phyloP scores from a whole-genome alignment of 2,888 invertebrate species.

The Philhelius pedissequus region DNA sequence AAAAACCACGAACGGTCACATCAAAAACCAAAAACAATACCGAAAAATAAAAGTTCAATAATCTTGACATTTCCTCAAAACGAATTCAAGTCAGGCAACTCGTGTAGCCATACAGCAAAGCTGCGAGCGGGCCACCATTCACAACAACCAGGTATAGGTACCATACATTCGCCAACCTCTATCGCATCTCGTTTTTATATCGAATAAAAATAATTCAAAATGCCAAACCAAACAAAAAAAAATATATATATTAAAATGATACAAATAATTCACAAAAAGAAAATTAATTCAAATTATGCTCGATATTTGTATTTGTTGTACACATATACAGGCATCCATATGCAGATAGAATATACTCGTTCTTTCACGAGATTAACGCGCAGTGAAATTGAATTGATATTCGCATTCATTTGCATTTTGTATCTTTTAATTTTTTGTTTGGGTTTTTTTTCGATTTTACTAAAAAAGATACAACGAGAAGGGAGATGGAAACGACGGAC shows the following conservation, averaged over 20 bases:
- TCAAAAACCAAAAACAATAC: constrained; percentile 14
- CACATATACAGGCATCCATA: too few relatives aligned
- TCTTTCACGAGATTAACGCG: constrained; percentile 46
- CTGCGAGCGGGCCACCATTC: background rate
- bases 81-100: constrained; percentile 4
- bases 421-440: background rate
- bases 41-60: constrained; percentile 34
- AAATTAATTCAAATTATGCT: constrained; percentile 6
- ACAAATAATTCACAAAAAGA: background rate
- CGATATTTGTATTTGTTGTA: constrained; percentile 4
- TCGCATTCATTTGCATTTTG: constrained; percentile 29
- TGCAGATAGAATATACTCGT: too few relatives aligned
- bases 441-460: background rate
- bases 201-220: background rate
- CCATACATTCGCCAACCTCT: background rate
- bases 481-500: background rate
- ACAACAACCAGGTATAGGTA: background rate
- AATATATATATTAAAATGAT: too few relatives aligned
- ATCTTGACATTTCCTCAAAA: constrained; percentile 55
- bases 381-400: constrained; percentile 35
- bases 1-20: background rate
- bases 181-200: background rate
- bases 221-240: background rate
- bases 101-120: background rate
- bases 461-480: constrained; percentile 3